A percentile compares a stretch with the other conserved stretches of the same genome.
Conservation (phyloP, 2,888 invertebrate genomes). For the Parelbella ahira region DNA sequence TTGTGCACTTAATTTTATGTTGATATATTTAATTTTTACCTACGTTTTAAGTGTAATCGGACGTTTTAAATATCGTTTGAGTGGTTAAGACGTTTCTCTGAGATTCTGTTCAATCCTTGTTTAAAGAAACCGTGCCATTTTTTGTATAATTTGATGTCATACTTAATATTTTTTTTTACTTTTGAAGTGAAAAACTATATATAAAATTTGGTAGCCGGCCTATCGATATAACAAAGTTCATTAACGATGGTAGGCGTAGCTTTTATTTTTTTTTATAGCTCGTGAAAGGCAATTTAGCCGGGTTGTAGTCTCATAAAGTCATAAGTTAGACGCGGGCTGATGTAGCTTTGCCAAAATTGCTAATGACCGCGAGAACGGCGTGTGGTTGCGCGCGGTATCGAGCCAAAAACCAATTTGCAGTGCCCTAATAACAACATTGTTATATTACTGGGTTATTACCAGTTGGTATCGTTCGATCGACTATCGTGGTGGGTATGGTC, state of each 20-base stretch:
- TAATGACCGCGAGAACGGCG: constrained; percentile 69
- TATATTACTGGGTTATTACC: constrained; percentile 38
- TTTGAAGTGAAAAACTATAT: constrained; percentile 1
- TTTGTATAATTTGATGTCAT: too few relatives aligned
- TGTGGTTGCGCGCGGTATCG: constrained; percentile 63
- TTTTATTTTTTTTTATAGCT: constrained; percentile 27
- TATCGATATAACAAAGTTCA: constrained; percentile 4
- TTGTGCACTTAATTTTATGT: too few relatives aligned
- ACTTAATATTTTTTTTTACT: too few relatives aligned
- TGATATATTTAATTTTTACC: too few relatives aligned
- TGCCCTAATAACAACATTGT: constrained; percentile 64
- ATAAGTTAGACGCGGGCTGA: constrained; percentile 57
- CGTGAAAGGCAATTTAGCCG: constrained; percentile 39
- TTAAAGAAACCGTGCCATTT: too few relatives aligned
- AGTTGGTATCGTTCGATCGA: constrained; percentile 8
- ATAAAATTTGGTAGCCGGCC: constrained; percentile 5
- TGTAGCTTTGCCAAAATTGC: constrained; percentile 72
- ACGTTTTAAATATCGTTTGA: too few relatives aligned
- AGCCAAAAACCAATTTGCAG: constrained; percentile 77
- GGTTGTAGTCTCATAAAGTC: constrained; percentile 56
- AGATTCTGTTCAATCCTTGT: too few relatives aligned
- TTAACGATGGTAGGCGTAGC: constrained; percentile 16
- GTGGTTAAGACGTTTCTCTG: too few relatives aligned
- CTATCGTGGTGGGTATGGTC: background rate
- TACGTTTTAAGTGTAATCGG: too few relatives aligned